Base-by-base conservation (phyloP, 2,113 vertebrate species). In the Clinocottus analis region DNA sequence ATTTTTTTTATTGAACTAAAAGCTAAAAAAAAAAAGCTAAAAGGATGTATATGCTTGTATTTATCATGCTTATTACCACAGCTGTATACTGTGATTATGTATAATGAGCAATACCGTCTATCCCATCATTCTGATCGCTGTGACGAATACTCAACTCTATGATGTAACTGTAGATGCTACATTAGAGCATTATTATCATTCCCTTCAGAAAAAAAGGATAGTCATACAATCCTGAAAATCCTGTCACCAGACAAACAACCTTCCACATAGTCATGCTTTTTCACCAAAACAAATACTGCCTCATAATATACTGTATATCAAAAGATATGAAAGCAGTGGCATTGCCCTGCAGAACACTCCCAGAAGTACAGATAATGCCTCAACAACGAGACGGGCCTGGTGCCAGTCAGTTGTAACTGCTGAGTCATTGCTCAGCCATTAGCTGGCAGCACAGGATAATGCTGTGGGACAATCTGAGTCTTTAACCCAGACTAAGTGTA, bases 351-450 rank as follows among this genome's bases (percentile, higher is more conserved):
- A 49, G 75, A 75, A 62, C 43, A 65, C 56, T 31, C 16, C 45
- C 35, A 31, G 1, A 41, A 59, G 27, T 43, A 10, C 23, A 70
- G 10, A 45, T 53, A 39, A 39, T 62, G 61, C 8, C 56, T 77
- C 21, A 60, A 72, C 45, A 58, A 43, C 66, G 4, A 41, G 21
- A 16, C 51, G 37, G 27, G 53, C 39, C 67, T 63, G 41, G 35
- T 66, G 29, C 53, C 41, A 59, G 63, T 81, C 49, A 88, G 56
- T 39, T 51, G 58, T 21, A 76, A 19, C 12, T 67, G 86, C 81
- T 89, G 87, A 90, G 79, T 91, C 84, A 90, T 58, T 84, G 73
- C 43, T 45, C 19, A 77, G 13, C 12, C 25, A 27, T 77, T 83
- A 76, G 33, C 58, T 21, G 33, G 43, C 56, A 67, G 17, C 39